Evolutionary conservation across 2,113 vertebrate genomes (phyloP), one percentile per base, ranked within the genome.

Genomic region (Noctilio leporinus): DNA sequence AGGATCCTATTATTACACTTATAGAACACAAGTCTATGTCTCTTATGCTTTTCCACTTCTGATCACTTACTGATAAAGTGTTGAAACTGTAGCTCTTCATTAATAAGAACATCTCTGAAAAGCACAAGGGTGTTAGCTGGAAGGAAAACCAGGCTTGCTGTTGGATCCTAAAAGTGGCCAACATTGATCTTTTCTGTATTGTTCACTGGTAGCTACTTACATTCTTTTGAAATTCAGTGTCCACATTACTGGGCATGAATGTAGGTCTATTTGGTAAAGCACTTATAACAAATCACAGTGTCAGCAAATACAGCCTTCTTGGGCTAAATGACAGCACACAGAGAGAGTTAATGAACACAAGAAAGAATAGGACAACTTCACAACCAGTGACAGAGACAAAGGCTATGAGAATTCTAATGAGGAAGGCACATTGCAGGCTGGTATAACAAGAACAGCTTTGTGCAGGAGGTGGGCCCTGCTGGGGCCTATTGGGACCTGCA

Each of bases 161-260:
- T n/a, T 57, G 45, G 47, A 64, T 30, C n/a, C 51, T 92, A n/a
- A 38, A 49, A 38, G 55, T 87, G 70, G 4, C 35, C 16, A 33
- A 8, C 5, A 38, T 65, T 65, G 81, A 53, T 93, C 35, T 51
- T 30, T 70, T 91, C 11, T 33, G n/a, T 86, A 38, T 86, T 93
- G 59, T n/a, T 86, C 47, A 62, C 3, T 86, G 38, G 22, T 16
- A 17, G 51, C 47, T 43, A 22, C 40, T 77, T 65, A 64, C 15
- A 11, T 72, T 93, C 62, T 83, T 95, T 93, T 78, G 93, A 87
- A 95, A 69, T 84, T 85, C 57, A 93, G 53, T 33, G 49, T 86
- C 65, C 53, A 28, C 53, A 57, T 86, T 77, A 45, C 45, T 87
- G 62, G 47, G 35, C 8, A 40, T 82, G 53, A 28, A 45, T 43